Evolutionary conservation across 2,113 vertebrate genomes (phyloP).

Genomic region (Bubo blakistoni): DNA sequence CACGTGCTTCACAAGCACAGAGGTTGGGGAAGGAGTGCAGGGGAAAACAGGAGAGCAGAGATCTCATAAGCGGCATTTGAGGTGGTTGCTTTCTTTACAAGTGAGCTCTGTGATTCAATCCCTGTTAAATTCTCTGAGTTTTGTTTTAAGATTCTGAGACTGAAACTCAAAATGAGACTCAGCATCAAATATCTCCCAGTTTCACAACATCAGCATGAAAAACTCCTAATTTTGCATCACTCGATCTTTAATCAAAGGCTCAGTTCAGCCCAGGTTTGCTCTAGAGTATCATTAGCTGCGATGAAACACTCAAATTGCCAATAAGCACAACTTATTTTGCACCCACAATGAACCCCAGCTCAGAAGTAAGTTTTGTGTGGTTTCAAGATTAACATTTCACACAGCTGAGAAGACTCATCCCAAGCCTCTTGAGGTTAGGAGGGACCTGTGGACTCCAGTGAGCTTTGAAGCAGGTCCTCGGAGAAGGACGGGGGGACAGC

Average conservation of each 20-base stretch:
- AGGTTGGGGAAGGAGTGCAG: not conserved
- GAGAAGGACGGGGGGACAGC: not conserved
- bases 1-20: not conserved
- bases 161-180: constrained; percentile 1
- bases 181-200: not conserved
- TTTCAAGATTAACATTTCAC: not conserved
- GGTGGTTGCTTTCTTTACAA: not conserved
- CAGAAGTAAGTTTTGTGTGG: not conserved
- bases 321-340: not conserved
- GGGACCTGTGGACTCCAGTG: not conserved
- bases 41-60: not conserved
- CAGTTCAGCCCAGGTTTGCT: not conserved
- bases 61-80: fast-evolving
- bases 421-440: not conserved
- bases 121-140: not conserved
- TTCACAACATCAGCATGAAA: not conserved
- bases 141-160: not conserved
- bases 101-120: not conserved
- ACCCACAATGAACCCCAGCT: not conserved
- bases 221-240: not conserved
- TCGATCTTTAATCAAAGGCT: not conserved
- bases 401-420: not conserved
- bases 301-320: not conserved
- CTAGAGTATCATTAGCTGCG: not conserved
- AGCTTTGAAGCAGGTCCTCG: not conserved